Evolutionary conservation across 2,113 vertebrate species (phyloP).

Genomic region (Corythoichthys intestinalis): DNA sequence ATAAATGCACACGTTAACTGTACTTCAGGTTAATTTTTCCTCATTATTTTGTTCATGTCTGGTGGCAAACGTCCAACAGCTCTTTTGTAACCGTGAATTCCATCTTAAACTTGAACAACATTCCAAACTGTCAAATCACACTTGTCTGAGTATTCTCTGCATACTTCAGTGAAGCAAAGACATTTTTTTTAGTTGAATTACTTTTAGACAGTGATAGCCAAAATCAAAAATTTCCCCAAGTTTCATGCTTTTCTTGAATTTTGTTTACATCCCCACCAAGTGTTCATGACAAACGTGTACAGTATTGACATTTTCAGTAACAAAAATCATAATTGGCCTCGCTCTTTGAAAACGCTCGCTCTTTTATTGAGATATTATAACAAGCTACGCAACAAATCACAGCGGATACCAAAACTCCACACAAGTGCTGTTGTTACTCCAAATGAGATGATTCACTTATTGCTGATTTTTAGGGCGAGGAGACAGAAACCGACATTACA

Average conservation of each 20-base stretch:
- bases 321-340: neutral
- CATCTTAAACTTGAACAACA: too few relatives aligned
- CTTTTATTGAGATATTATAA: conserved; percentile 53
- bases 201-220: neutral
- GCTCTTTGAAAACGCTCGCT: conserved; percentile 31
- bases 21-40: too few relatives aligned
- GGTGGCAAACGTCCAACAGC: too few relatives aligned
- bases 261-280: conserved; percentile 79
- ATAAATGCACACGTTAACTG: too few relatives aligned
- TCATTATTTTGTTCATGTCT: too few relatives aligned
- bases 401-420: conserved; percentile 35
- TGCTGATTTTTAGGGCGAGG: conserved; percentile 33
- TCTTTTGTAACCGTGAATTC: too few relatives aligned
- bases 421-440: conserved; percentile 50
- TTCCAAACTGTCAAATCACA: too few relatives aligned
- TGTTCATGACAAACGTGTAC: conserved; percentile 69
- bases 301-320: neutral
- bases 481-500: neutral
- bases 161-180: too few relatives aligned
- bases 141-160: too few relatives aligned
- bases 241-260: conserved; percentile 1
- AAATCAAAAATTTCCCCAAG: neutral
- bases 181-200: too few relatives aligned
- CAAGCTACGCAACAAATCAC: conserved; percentile 46
- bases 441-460: conserved; percentile 63